These are phyloP conservation scores for Drosophila parabipectinata DNA, from an alignment of 1,140 invertebrate genomes.

Conservation along the genomic window DNA sequence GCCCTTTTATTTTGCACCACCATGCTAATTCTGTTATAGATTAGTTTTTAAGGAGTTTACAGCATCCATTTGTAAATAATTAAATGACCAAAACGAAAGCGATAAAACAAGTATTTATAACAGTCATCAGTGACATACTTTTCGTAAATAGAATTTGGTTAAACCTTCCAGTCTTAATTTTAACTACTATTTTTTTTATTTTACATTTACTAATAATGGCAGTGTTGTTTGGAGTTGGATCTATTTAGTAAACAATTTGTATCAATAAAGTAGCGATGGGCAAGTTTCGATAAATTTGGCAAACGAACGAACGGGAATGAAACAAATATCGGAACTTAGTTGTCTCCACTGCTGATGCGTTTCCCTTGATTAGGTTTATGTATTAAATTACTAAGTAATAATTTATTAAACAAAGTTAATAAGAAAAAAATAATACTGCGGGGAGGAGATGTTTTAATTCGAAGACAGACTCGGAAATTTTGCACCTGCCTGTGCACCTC, in stretches of 20 bases:
- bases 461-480: too few relatives aligned
- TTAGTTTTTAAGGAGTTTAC: not conserved
- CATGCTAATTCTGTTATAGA: too few relatives aligned
- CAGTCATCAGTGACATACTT: conserved; percentile 11
- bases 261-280: conserved; percentile 36
- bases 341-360: not conserved
- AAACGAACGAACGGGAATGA: not conserved
- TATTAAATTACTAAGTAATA: too few relatives aligned
- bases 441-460: too few relatives aligned
- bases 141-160: conserved; percentile 8
- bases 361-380: too few relatives aligned
- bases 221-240: conserved; percentile 44
- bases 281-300: conserved; percentile 4
- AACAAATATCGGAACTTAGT: not conserved
- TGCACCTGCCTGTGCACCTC: too few relatives aligned
- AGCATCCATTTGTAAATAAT: conserved; percentile 2
- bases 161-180: conserved; percentile 33
- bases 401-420: too few relatives aligned
- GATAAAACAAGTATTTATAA: not conserved
- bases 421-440: too few relatives aligned
- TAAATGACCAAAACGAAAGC: not conserved
- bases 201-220: conserved; percentile 33
- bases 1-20: not conserved
- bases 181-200: conserved; percentile 12
- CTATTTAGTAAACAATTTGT: conserved; percentile 46